Percentiles rank a stretch among this genome's conserved stretches.
phyloP scores from a whole-genome alignment of 1,140 invertebrate species.

The Drosophila repletoides region DNA sequence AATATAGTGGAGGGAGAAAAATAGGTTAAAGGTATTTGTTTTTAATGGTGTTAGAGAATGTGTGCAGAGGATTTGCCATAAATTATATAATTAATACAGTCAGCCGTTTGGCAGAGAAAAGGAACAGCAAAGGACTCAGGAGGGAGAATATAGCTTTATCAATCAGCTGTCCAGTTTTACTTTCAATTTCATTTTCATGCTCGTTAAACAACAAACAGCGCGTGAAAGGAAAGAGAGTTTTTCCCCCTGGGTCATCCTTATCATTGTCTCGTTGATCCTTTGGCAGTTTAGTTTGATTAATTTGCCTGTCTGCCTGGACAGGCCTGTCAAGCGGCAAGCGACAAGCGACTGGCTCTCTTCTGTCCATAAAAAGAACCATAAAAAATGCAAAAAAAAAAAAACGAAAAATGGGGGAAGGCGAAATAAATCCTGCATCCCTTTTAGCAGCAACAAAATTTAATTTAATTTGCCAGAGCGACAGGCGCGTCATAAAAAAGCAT shows the following conservation, averaged over 20 bases:
- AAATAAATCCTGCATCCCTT: conserved; percentile 63
- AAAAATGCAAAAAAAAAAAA: conserved; percentile 52
- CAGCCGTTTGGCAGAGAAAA: conserved; percentile 20
- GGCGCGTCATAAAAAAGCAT: conserved; percentile 56
- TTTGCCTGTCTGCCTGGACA: conserved; percentile 59
- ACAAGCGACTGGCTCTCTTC: conserved; percentile 36
- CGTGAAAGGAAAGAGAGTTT: conserved; percentile 45
- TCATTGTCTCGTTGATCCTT: conserved; percentile 57
- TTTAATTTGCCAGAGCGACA: conserved; percentile 59
- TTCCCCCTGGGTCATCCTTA: neutral
- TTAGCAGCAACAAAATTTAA: conserved; percentile 54
- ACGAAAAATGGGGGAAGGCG: conserved; percentile 14
- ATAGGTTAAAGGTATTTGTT: conserved; percentile 11
- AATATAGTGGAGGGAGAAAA: conserved; percentile 9
- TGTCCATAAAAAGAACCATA: conserved; percentile 49
- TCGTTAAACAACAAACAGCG: conserved; percentile 70
- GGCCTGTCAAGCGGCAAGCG: conserved; percentile 52
- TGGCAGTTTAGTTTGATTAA: conserved; percentile 77
- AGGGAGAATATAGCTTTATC: conserved; percentile 44
- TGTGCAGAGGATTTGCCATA: conserved; percentile 39
- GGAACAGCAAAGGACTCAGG: neutral
- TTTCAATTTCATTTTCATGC: conserved; percentile 79
- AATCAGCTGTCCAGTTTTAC: conserved; percentile 65
- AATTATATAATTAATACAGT: conserved; percentile 68
- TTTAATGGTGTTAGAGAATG: too few relatives aligned